Percentiles rank a stretch among this genome's conserved stretches.
Conservation (phyloP, 2,888 invertebrate genomes). For the Catocala fraxini region DNA sequence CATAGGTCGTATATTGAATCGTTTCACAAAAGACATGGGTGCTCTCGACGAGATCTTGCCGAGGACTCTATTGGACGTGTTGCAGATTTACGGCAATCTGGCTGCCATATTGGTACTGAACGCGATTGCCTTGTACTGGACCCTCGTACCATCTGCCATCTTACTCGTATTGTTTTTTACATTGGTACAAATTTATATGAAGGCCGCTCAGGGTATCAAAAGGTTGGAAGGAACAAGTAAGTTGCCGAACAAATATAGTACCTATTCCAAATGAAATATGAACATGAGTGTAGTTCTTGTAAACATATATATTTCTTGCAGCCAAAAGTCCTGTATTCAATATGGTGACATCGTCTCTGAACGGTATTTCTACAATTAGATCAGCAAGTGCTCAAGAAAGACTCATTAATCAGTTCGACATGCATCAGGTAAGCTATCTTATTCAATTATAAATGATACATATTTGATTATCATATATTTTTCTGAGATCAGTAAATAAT, state of each 20-base stretch:
- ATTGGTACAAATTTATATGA: constrained; percentile 89
- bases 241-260: constrained; percentile 47
- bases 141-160: constrained; percentile 87
- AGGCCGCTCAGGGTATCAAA: constrained; percentile 91
- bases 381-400: constrained; percentile 90
- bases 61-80: constrained; percentile 90
- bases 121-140: constrained; percentile 88
- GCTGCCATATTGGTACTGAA: constrained; percentile 89
- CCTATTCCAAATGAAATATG: too few species aligned
- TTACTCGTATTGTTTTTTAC: constrained; percentile 87
- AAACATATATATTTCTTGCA: constrained; percentile 61
- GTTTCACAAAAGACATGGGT: constrained; percentile 96
- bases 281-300: background rate
- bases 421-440: constrained; percentile 76
- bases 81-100: constrained; percentile 85
- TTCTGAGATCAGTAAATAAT: too few species aligned
- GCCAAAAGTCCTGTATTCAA: constrained; percentile 94
- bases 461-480: too few species aligned
- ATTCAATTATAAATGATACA: too few species aligned
- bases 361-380: constrained; percentile 92
- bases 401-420: constrained; percentile 89
- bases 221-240: constrained; percentile 89
- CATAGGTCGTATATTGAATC: constrained; percentile 90
- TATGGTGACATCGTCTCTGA: constrained; percentile 91
- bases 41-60: constrained; percentile 93